Percentiles rank a stretch among this genome's conserved stretches.
Conservation (phyloP, 2,113 vertebrate species). For the Puma concolor region DNA sequence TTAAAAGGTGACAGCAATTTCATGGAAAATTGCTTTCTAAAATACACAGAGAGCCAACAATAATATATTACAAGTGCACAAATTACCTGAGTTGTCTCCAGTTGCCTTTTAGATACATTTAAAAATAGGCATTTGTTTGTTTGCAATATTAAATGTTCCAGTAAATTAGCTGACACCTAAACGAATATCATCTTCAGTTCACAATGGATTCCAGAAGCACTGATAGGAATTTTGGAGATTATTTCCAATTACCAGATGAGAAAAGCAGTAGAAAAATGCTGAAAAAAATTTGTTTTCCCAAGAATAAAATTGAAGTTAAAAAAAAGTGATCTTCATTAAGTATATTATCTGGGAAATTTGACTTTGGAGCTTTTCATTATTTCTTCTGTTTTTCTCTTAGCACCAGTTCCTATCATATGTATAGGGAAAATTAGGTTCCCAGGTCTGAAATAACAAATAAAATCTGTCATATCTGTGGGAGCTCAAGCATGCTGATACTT, state of each 20-base stretch:
- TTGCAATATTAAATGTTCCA: slow-evolving; percentile 47
- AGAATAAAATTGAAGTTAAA: not conserved
- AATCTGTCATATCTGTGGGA: not conserved
- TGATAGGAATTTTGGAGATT: not conserved
- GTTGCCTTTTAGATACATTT: slow-evolving; percentile 44
- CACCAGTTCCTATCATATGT: not conserved
- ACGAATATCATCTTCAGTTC: not conserved
- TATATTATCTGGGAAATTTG: not conserved
- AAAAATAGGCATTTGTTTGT: slow-evolving; percentile 44
- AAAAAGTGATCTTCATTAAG: not conserved
- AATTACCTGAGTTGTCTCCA: slow-evolving; percentile 46
- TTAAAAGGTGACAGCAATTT: slow-evolving; percentile 58
- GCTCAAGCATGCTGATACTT: not conserved
- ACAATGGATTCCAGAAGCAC: not conserved
- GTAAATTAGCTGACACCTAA: slow-evolving; percentile 24
- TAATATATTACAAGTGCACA: slow-evolving; percentile 9
- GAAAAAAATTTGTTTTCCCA: not conserved
- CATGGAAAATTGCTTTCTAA: slow-evolving; percentile 64
- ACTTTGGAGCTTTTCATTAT: not conserved
- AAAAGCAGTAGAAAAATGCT: not conserved
- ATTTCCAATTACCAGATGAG: not conserved
- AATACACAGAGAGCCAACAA: slow-evolving; percentile 42
- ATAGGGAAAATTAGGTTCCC: not conserved
- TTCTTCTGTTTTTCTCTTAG: not conserved
- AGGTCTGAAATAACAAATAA: not conserved